Evolutionary conservation across 2,888 invertebrate species (phyloP).

Genomic region (Melanostoma mellinum): DNA sequence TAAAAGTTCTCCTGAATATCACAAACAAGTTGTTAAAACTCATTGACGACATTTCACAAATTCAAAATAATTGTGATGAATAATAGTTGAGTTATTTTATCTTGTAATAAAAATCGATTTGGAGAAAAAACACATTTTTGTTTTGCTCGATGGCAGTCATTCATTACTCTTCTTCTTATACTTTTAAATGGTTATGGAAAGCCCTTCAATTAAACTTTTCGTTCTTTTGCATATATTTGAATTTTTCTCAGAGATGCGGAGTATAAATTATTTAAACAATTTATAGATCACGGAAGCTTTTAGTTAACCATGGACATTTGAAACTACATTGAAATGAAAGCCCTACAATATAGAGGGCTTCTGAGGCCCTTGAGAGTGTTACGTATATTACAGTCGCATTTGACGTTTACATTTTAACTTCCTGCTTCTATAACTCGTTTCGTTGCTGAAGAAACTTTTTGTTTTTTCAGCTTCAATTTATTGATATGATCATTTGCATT

Average conservation of each 20-base stretch:
- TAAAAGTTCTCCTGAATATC: too few species aligned
- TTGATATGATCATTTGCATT: neutral
- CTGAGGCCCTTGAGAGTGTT: constrained; percentile 38
- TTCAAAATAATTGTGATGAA: too few species aligned
- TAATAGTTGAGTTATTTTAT: too few species aligned
- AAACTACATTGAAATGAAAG: constrained; percentile 22
- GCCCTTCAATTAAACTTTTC: constrained; percentile 34
- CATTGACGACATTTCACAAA: too few species aligned
- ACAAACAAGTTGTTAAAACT: too few species aligned
- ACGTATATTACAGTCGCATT: constrained; percentile 56
- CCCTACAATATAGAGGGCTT: constrained; percentile 27
- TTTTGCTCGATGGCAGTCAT: too few species aligned
- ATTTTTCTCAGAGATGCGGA: constrained; percentile 42
- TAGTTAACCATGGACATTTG: constrained; percentile 36
- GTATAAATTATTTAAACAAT: constrained; percentile 37
- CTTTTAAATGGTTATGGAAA: constrained; percentile 7
- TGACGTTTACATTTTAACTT: constrained; percentile 43
- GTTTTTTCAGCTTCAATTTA: neutral
- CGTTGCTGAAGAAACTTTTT: neutral
- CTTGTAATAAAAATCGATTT: too few species aligned
- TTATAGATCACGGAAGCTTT: constrained; percentile 57
- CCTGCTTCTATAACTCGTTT: constrained; percentile 65
- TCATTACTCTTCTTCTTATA: constrained; percentile 19
- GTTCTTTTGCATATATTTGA: constrained; percentile 35
- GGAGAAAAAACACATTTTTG: too few species aligned